Percentiles rank a stretch among this genome's conserved stretches.
phyloP scores from a whole-genome alignment of 1,140 invertebrate species.

The Leptinotarsa undecemlineata region DNA sequence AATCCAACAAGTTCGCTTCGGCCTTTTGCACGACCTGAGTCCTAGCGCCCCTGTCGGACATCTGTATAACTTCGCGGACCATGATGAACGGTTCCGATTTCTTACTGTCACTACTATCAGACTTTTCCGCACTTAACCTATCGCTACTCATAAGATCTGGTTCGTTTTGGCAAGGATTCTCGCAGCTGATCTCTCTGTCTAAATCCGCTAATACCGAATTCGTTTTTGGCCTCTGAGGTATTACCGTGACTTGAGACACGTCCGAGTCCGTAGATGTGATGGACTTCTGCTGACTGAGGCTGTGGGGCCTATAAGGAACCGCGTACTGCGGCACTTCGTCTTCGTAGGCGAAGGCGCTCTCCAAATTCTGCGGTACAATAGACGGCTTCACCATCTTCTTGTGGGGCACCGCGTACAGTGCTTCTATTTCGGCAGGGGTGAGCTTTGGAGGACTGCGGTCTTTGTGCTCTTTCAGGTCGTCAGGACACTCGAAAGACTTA shows the following conservation, averaged over 20 bases:
- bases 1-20: constrained; percentile 55
- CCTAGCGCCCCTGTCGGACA: constrained; percentile 27
- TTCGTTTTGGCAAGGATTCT: constrained; percentile 37
- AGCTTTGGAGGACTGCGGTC: constrained; percentile 33
- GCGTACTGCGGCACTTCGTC: constrained; percentile 37
- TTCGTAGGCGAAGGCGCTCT: constrained; percentile 12
- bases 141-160: not conserved
- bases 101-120: constrained; percentile 16
- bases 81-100: constrained; percentile 45
- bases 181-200: constrained; percentile 50
- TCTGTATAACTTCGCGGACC: constrained; percentile 37
- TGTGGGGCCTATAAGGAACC: constrained; percentile 38
- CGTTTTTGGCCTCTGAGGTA: constrained; percentile 48
- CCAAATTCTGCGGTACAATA: constrained; percentile 9
- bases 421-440: constrained; percentile 45
- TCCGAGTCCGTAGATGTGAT: constrained; percentile 47
- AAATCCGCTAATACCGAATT: constrained; percentile 50
- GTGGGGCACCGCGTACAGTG: constrained; percentile 49
- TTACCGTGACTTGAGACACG: constrained; percentile 44
- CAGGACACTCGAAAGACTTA: constrained; percentile 35
- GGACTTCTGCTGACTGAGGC: constrained; percentile 44
- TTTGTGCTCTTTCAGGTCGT: constrained; percentile 38
- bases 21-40: constrained; percentile 42
- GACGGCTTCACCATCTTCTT: constrained; percentile 17
- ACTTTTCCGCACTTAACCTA: constrained; percentile 17